Base-by-base conservation (phyloP, 2,888 invertebrate genomes). In the Protodeltote pygarga region DNA sequence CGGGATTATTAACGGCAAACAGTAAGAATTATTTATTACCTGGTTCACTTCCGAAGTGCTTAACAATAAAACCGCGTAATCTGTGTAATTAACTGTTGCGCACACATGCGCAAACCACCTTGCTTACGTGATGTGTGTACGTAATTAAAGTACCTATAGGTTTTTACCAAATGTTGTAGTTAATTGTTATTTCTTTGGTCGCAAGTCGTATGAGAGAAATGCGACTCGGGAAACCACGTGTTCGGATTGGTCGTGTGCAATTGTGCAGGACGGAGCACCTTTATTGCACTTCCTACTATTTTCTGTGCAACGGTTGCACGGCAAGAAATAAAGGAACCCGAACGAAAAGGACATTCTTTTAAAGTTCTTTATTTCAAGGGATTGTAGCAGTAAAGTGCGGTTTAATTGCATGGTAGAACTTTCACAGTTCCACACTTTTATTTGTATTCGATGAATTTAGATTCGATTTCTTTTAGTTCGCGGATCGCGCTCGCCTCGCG, bases 361-460 rank as follows among this genome's bases (percentile, higher is more conserved):
- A 85, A 84, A 87, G 80, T 88, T 85, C 89, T 88, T 87, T 89
- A 89, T 87, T 89, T 84, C 77, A 85, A 85, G 83, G 85, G 84
- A 87, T 85, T 88, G 87, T 83, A 83, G 81, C 83, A 79, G 79
- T 84, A 87, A 87, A 89, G 85, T 88, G 89, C 75, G 86, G 85
- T 90, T 89, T 90, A 90, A 89, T 90, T 90, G 87, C 84, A 83
- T 79, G 78, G 79, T 79, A 75, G 79, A 84, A 89, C 81, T 85
- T 83, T 79, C 75, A 78, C 81, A 79, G 75, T 74, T 77, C 66
- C 65, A 63, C 71, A 76, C 72, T 84, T 84, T 80, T 83, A 83
- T 86, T 85, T 85, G 76, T 78, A 76, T 81, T 81, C 83, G 75
- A 84, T 85, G 79, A 85, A 87, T 86, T 84, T 81, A 81, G 81